A percentile compares a stretch with the other conserved stretches of the same genome.
These are phyloP conservation scores for Cochlearius cochlearius DNA, from an alignment of 2,113 vertebrate species.

Conservation along the genomic window DNA sequence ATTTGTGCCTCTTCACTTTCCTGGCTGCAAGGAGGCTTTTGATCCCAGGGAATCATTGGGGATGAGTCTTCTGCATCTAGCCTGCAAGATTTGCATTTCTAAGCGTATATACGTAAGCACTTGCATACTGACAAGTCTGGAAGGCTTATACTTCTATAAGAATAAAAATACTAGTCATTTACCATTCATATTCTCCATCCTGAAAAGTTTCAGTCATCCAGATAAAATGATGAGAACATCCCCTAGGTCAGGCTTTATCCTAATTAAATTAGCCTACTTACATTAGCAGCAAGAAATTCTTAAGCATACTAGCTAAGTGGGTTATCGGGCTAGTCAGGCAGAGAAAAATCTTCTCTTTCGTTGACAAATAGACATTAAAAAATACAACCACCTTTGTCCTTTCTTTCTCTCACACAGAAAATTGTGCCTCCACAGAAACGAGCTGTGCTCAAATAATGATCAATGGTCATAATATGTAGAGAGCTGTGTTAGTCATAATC, in stretches of 20 bases:
- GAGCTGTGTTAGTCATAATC: background rate
- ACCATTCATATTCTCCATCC: background rate
- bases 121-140: background rate
- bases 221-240: background rate
- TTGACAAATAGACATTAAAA: background rate
- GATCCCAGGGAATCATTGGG: background rate
- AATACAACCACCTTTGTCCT: background rate
- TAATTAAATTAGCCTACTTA: background rate
- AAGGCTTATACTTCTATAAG: background rate
- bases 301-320: background rate
- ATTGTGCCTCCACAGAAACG: background rate
- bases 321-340: background rate
- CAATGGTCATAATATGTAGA: background rate
- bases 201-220: background rate
- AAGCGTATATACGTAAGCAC: background rate
- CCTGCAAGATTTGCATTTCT: background rate
- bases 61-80: background rate
- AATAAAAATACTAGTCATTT: background rate
- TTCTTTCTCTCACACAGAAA: background rate
- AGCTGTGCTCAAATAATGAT: background rate
- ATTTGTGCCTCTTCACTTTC: background rate
- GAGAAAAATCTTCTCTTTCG: background rate
- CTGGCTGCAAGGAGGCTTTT: background rate
- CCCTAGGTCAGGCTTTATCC: background rate
- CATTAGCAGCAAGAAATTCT: background rate